Conservation (phyloP, 2,113 vertebrate genomes). For the Pontoporia blainvillei region DNA sequence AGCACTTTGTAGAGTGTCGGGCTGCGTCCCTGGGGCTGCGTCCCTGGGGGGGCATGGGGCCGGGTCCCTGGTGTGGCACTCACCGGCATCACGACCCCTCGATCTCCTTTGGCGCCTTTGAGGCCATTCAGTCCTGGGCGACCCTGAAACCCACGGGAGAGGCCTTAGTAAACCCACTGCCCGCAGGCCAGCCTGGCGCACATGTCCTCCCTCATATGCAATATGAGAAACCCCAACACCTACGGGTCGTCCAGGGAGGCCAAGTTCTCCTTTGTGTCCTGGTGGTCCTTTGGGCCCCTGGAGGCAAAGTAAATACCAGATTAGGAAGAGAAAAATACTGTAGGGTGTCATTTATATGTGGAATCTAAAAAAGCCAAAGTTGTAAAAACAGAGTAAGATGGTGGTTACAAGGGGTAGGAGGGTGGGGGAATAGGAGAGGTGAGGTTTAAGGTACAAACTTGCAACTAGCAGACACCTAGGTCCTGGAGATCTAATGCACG, state of each 20-base stretch:
- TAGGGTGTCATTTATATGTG: neutral
- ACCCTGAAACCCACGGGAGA: conserved; percentile 82
- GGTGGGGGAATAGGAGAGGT: neutral
- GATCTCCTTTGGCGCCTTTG: conserved; percentile 90
- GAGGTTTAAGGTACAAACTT: neutral
- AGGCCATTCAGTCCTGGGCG: conserved; percentile 89
- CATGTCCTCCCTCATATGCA: neutral
- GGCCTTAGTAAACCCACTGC: neutral
- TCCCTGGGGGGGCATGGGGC: fast-evolving
- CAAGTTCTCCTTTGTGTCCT: conserved; percentile 94
- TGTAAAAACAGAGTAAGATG: neutral
- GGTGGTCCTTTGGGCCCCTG: conserved; percentile 92
- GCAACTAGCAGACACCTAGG: neutral
- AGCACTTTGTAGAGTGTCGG: neutral
- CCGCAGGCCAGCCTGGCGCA: neutral
- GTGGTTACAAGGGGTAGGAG: neutral
- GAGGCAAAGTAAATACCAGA: conserved; percentile 55
- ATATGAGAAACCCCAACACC: conserved; percentile 66
- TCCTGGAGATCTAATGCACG: neutral
- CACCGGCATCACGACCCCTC: conserved; percentile 78
- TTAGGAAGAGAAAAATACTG: neutral
- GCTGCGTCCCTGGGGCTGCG: fast-evolving
- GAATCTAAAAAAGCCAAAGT: neutral
- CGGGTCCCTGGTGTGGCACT: conserved; percentile 63
- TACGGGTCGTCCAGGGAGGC: conserved; percentile 93